Evolutionary conservation across 2,797 vertebrate species (phyloP).

Genomic region (Sciurus vulgaris): DNA sequence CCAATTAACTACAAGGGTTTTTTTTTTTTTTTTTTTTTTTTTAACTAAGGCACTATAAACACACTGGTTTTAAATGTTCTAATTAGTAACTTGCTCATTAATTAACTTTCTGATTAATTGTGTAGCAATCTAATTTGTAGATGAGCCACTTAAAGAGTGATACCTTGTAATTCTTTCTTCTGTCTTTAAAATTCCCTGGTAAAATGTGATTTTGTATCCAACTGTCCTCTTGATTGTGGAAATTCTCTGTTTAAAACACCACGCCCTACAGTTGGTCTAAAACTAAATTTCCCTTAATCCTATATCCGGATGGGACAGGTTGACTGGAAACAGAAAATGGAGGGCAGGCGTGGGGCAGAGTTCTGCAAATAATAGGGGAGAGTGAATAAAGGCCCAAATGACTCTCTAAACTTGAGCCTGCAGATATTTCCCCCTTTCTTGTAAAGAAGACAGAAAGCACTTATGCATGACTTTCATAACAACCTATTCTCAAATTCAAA

Average conservation of each 20-base stretch:
- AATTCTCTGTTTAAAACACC: constrained; percentile 55
- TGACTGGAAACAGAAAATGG: neutral
- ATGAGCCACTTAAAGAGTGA: constrained; percentile 89
- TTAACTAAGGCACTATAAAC: constrained; percentile 88
- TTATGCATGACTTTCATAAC: constrained; percentile 45
- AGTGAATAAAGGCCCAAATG: constrained; percentile 35
- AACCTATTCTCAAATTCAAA: constrained; percentile 46
- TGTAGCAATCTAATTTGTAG: constrained; percentile 92
- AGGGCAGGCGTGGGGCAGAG: neutral
- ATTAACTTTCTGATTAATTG: constrained; percentile 93
- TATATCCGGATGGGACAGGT: neutral
- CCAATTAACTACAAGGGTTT: constrained; percentile 87
- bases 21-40: constrained; percentile 75
- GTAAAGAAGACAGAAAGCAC: constrained; percentile 33
- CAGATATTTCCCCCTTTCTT: constrained; percentile 22
- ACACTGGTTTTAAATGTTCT: constrained; percentile 90
- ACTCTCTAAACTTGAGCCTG: neutral
- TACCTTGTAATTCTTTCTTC: constrained; percentile 89
- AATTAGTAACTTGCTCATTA: constrained; percentile 92
- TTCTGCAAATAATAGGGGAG: neutral
- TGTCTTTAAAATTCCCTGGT: constrained; percentile 86
- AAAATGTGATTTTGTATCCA: constrained; percentile 82
- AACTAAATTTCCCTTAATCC: constrained; percentile 56
- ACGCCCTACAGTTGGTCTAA: constrained; percentile 18
- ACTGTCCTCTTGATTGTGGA: constrained; percentile 54